Base-by-base conservation (phyloP, 2,797 vertebrate genomes). In the Acanthurus leucopareius region DNA sequence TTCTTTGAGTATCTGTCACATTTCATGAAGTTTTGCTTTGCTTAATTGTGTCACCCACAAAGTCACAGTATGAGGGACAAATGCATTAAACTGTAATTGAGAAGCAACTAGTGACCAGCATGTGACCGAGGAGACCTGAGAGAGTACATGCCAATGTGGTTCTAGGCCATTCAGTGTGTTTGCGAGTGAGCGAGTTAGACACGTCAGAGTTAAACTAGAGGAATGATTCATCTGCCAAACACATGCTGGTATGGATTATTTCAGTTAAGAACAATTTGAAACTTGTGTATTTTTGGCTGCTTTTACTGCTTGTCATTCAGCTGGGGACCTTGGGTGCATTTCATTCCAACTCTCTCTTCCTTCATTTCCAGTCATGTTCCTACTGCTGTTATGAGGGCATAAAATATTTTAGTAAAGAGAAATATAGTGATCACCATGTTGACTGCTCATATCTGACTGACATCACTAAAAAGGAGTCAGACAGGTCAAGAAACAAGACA, bases 101-200 rank as follows among this genome's bases (percentile, higher is more conserved):
- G 32, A 35, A 3, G 42, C 11, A 13, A 13, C 42, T 3, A n/a
- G 62, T 69, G 52, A 48, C 28, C 38, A 8, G 20, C 9, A 38
- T 22, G 48, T 53, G 11, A 48, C 40, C 53, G 73, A 61, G 15
- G 9, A 54, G 61, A 20, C 47, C 65, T 52, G 47, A 25, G 48
- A 54, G 59, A 45, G 57, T 44, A 74, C 22, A 61, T 63, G 47
- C 7, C 32, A 11, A 5, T 44, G 20, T 15, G 52, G 10, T 5
- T 49, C 48, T 42, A 10, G 40, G 40, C 40, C 40, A 35, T 7
- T 42, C 40, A 42, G 40, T 13, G 40, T 42, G 40, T 42, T 4
- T 42, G 32, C 32, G 48, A 10, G 48, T 61, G 19, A 20, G 32
- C 71, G 72, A n/a, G 22, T 16, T n/a, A 1, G 32, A 15, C 44